These are phyloP conservation scores for Liodrosophila aerea DNA, from an alignment of 2,888 invertebrate species.

Conservation along the genomic window DNA sequence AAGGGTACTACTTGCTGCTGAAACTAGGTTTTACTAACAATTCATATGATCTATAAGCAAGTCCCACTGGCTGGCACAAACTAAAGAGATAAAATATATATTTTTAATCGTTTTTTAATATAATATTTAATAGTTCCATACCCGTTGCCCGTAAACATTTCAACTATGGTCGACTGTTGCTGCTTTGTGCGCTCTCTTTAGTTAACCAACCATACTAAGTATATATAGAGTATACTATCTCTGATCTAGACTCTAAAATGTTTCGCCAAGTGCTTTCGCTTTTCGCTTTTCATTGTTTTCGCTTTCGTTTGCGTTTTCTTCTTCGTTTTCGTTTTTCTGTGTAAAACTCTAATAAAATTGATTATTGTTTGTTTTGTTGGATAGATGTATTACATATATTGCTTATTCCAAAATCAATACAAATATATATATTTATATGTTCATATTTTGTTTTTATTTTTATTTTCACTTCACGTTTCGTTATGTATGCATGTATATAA, in stretches of 20 bases:
- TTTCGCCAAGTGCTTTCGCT: not conserved
- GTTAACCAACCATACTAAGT: constrained; percentile 21
- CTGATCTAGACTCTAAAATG: not conserved
- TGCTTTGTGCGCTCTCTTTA: constrained; percentile 50
- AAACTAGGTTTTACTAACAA: no score
- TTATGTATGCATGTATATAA: constrained; percentile 73
- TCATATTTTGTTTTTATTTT: not conserved
- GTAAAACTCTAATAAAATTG: constrained; percentile 77
- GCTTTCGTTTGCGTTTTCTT: constrained; percentile 19
- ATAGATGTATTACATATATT: constrained; percentile 78
- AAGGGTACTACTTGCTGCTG: no score
- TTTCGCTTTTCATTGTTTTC: not conserved
- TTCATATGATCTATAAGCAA: no score
- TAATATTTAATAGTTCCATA: constrained; percentile 5
- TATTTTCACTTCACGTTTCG: no score
- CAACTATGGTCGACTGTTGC: constrained; percentile 53
- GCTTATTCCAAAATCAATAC: constrained; percentile 80
- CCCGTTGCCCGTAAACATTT: constrained; percentile 28
- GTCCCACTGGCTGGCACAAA: no score
- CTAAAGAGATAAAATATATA: no score
- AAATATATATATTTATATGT: constrained; percentile 75
- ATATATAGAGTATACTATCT: constrained; percentile 12
- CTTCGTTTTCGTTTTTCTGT: constrained; percentile 29
- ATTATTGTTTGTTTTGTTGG: constrained; percentile 69
- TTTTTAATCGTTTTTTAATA: no score